These are phyloP conservation scores for Cosmorhoe ocellata DNA, from an alignment of 2,888 invertebrate species.

Conservation along the genomic window DNA sequence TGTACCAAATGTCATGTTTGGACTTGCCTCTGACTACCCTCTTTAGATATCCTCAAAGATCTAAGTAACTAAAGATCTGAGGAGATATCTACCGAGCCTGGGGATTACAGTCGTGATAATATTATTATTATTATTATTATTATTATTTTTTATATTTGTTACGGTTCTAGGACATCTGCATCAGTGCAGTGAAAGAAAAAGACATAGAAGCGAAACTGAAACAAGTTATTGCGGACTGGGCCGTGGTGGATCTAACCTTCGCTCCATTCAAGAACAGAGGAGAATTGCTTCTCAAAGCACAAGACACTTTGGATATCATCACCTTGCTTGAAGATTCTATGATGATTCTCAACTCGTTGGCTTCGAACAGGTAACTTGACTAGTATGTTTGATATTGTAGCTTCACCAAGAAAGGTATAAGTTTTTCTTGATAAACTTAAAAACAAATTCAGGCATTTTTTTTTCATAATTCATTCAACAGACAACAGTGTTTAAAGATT, in stretches of 20 bases:
- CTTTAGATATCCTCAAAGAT: too few relatives aligned
- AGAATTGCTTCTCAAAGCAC: conserved; percentile 89
- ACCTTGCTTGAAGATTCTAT: conserved; percentile 91
- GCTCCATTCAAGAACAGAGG: conserved; percentile 90
- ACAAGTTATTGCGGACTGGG: conserved; percentile 91
- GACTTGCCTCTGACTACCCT: too few relatives aligned
- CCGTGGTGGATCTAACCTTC: conserved; percentile 87
- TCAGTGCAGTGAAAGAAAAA: conserved; percentile 94
- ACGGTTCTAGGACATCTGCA: conserved; percentile 88
- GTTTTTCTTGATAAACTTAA: too few relatives aligned
- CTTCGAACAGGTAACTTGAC: conserved; percentile 87
- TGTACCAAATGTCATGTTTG: too few relatives aligned
- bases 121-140: too few relatives aligned
- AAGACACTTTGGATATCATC: conserved; percentile 89
- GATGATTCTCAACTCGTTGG: conserved; percentile 92
- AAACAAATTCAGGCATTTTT: too few relatives aligned
- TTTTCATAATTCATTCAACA: too few relatives aligned
- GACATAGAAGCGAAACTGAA: conserved; percentile 95
- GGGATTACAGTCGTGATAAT: too few relatives aligned
- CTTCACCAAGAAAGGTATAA: too few relatives aligned
- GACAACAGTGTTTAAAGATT: too few relatives aligned
- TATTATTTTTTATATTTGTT: not conserved
- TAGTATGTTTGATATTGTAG: not conserved
- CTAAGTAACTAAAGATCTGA: too few relatives aligned
- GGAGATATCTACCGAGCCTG: too few relatives aligned